phyloP scores from a whole-genome alignment of 2,797 vertebrate genomes.

The Hoplostethus mediterraneus region DNA sequence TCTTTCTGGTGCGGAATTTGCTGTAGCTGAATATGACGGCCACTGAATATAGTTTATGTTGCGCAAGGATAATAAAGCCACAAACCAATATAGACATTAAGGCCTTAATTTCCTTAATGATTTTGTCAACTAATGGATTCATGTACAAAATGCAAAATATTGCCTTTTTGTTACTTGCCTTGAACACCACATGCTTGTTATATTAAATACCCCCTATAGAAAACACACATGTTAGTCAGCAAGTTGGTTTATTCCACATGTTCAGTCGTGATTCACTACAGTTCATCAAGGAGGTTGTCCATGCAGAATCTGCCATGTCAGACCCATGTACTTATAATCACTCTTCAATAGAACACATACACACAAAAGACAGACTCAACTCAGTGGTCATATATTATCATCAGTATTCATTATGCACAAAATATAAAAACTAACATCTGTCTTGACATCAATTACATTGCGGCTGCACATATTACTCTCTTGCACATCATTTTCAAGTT shows the following conservation, averaged over 20 bases:
- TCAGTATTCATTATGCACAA: constrained; percentile 68
- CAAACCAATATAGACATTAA: not conserved
- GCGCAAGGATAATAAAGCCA: not conserved
- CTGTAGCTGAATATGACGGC: not conserved
- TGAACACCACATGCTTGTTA: not conserved
- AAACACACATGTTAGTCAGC: constrained; percentile 27
- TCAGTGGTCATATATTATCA: constrained; percentile 67
- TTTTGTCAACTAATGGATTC: too few relatives aligned
- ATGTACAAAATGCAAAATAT: not conserved
- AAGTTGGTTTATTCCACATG: constrained; percentile 73
- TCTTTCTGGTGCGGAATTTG: not conserved
- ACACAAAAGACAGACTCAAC: constrained; percentile 49
- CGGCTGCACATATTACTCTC: constrained; percentile 57
- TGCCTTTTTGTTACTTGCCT: not conserved
- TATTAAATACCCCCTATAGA: not conserved
- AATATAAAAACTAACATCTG: constrained; percentile 79
- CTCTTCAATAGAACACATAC: constrained; percentile 61
- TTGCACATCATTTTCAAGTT: constrained; percentile 44
- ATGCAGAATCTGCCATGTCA: constrained; percentile 68
- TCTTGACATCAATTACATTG: constrained; percentile 73
- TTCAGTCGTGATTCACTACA: constrained; percentile 61
- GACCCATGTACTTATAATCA: constrained; percentile 48
- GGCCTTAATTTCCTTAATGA: too few relatives aligned
- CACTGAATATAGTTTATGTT: not conserved
- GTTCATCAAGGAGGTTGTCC: constrained; percentile 56